Base-by-base conservation (phyloP, 2,888 invertebrate genomes). In the Hemithea aestivaria region DNA sequence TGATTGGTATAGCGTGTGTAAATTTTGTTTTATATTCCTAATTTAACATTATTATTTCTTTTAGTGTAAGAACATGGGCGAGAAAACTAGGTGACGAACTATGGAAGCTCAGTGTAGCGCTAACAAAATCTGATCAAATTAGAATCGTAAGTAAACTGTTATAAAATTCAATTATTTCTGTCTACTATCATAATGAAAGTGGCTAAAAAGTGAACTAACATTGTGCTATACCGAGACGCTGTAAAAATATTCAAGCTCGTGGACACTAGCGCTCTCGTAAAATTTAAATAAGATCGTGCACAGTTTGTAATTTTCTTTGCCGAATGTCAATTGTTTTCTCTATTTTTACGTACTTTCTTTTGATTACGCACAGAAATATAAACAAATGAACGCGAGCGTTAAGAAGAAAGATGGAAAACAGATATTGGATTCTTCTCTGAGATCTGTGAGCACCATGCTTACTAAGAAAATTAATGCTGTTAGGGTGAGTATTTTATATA, bases 391-490 rank as follows among this genome's bases (percentile, higher is more conserved):
- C 72, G 94, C 94, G 0, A 90, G 91, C 58, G 94, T 96, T 1
- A 92, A 91, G 69, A 88, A 90, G 46, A 94, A 95, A 72, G 93
- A 96, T 76, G 94, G 96, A 25, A 88, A 90, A 39, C 90, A 91
- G 58, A 89, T 97, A 64, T 90, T 97, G 53, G 90, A 90, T 45
- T 93, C 94, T 40, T 94, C 96, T 44, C 91, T 94, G 35, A 90
- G 91, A 35, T 95, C 94, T 60, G 93, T 97, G 39, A 93, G 94
- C 47, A 91, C 91, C 35, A 96, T 97, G 94, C 89, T 96, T 56
- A 91, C 93, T 27, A 90, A 94, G 58, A 96, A 96, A 90, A 94
- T 95, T 88, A 94, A 95, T 60, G 96, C 96, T n/a, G 94, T 96
- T 38, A 90, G 90, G 87, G 93, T 93, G 87, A 80, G 26, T 24